Base-by-base conservation (phyloP, 2,797 vertebrate species). In the Catamblyrhynchus diadema region DNA sequence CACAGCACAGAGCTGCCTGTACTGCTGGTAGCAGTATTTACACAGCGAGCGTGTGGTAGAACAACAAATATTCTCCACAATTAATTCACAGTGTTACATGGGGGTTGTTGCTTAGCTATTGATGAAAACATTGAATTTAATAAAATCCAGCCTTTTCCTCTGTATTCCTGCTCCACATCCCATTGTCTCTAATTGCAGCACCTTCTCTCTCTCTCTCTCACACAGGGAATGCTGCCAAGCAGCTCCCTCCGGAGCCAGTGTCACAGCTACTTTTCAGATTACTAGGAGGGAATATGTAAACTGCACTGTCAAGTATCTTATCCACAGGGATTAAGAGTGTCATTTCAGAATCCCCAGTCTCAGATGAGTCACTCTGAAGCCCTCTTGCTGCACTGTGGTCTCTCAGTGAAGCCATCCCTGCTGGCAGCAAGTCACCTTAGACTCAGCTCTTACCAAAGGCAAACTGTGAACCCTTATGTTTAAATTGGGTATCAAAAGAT, bases 121-220 rank as follows among this genome's bases (percentile, higher is more conserved):
- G 92, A 94, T 92, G 66, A 90, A 93, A 96, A 94, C 60, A 86
- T 87, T 87, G 70, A 86, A 91, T 96, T 94, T 86, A 85, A 96
- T 92, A 87, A 85, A 91, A 94, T 61, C 15, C 67, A 77, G 92
- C n/a, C 53, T 71, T 86, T 88, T 47, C 32, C 65, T 72, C 67
- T 75, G 44, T 72, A 25, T 75, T 91, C 66, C 67, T 30, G 33
- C 65, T 72, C 65, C 62, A 51, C 74, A 15, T 86, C 54, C 60
- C 44, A 67, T 70, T 91, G 92, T 89, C 71, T 83, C 37, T 78
- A 91, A 95, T 91, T 90, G 95, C 64, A 88, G 86, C 74, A 93
- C 81, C 86, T 94, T 88, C 47, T 45, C 81, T 59, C 72, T 59
- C 72, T 73, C 72, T 44, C 71, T 6, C 84, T 5, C 61, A 14